Conservation (phyloP, 2,113 vertebrate species). For the Oreochromis niloticus region DNA sequence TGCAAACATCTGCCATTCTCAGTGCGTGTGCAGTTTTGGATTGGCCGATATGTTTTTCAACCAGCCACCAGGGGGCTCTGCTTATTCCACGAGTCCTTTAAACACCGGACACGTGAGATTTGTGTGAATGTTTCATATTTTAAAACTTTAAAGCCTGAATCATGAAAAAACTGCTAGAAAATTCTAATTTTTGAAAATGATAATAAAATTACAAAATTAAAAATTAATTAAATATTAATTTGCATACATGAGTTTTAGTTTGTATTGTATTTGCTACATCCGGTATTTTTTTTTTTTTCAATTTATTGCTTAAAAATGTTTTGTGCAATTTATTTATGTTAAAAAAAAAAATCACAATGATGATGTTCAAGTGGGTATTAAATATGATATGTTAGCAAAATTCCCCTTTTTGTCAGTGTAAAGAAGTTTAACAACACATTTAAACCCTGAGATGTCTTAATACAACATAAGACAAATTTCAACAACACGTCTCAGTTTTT, state of each 20-base stretch:
- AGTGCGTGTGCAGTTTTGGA: not conserved
- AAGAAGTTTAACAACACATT: not conserved
- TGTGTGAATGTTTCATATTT: not conserved
- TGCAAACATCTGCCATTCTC: not conserved
- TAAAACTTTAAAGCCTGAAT: not conserved
- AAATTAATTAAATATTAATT: not conserved
- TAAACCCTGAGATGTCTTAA: not conserved
- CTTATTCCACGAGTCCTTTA: not conserved
- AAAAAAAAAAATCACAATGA: not conserved
- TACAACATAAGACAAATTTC: not conserved
- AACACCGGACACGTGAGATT: not conserved
- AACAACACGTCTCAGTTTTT: not conserved
- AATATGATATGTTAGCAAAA: not conserved
- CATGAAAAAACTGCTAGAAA: not conserved
- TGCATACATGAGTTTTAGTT: not conserved
- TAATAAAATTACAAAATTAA: fast-evolving
- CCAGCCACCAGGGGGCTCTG: not conserved
- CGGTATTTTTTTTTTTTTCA: not conserved
- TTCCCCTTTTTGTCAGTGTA: not conserved
- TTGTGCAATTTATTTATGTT: not conserved
- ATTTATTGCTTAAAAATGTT: not conserved
- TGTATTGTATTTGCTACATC: not conserved
- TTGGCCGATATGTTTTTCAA: not conserved
- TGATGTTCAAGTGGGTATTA: not conserved
- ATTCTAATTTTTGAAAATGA: fast-evolving